These are phyloP conservation scores for Coluber constrictor DNA, from an alignment of 2,797 vertebrate species.

Conservation along the genomic window DNA sequence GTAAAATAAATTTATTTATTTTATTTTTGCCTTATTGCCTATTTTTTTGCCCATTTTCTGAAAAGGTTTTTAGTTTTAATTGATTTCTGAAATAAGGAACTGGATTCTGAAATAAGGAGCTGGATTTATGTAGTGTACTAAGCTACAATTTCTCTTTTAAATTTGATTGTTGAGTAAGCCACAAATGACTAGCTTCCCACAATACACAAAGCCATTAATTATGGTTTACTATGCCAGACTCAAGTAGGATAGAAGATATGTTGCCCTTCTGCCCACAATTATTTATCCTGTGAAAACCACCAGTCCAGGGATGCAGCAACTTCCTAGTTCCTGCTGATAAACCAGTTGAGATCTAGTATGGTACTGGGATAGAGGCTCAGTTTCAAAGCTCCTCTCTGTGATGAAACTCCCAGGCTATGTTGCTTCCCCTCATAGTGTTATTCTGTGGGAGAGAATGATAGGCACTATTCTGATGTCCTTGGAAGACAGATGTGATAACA, in stretches of 20 bases:
- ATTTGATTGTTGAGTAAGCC: not conserved
- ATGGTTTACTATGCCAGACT: not conserved
- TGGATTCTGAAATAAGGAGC: not conserved
- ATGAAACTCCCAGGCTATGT: too few relatives aligned
- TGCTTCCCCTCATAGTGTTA: not conserved
- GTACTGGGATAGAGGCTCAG: not conserved
- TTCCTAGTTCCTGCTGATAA: not conserved
- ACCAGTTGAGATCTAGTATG: not conserved
- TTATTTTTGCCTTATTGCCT: not conserved
- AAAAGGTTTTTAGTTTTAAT: not conserved
- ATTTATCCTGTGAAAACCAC: not conserved
- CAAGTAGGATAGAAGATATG: not conserved
- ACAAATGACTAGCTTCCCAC: not conserved
- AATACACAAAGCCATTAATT: not conserved
- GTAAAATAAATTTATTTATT: not conserved
- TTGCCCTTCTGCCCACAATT: not conserved
- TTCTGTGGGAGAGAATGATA: not conserved
- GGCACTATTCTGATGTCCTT: not conserved
- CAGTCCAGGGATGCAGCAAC: not conserved
- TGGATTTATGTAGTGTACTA: not conserved
- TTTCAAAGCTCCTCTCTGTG: too few relatives aligned
- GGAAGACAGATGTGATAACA: not conserved
- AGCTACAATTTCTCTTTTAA: not conserved
- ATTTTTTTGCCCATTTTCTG: not conserved
- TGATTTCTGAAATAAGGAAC: not conserved